Percentiles rank a stretch among this genome's conserved stretches.
Conservation (phyloP, 2,113 vertebrate genomes). For the Buteo buteo region DNA sequence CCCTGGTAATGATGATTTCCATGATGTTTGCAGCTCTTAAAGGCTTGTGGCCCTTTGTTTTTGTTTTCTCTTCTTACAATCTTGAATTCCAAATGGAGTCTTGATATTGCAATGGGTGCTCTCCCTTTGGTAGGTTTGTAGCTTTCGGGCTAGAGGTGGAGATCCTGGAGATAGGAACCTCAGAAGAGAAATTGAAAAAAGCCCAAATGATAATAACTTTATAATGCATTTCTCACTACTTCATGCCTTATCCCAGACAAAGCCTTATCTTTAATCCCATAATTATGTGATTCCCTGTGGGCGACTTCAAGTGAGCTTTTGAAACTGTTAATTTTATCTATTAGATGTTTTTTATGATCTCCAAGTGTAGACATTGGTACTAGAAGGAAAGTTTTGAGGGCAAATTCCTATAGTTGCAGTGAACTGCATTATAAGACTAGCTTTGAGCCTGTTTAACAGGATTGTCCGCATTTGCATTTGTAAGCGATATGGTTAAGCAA, state of each 20-base stretch:
- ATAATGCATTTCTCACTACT: neutral
- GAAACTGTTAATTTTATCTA: neutral
- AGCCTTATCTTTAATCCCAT: slow-evolving; percentile 8
- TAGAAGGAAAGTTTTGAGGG: neutral
- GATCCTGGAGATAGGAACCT: neutral
- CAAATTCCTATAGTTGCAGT: neutral
- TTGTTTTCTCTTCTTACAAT: neutral
- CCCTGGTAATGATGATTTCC: neutral
- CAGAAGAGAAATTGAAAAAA: neutral
- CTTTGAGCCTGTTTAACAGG: neutral
- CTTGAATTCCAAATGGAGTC: too few species aligned
- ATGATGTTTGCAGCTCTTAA: neutral
- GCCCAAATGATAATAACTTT: neutral
- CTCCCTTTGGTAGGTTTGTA: neutral
- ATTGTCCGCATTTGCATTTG: neutral
- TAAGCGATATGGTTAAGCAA: neutral
- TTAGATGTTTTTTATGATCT: neutral
- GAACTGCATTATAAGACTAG: neutral
- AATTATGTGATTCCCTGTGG: neutral
- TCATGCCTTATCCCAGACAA: neutral
- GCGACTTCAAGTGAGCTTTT: neutral
- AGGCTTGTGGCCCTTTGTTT: neutral
- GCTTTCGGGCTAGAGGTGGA: neutral
- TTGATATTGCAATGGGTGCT: neutral
- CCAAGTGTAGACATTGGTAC: neutral